Percentiles rank a stretch among this genome's conserved stretches.
Conservation (phyloP, 2,888 invertebrate genomes). For the Agrilus mali region DNA sequence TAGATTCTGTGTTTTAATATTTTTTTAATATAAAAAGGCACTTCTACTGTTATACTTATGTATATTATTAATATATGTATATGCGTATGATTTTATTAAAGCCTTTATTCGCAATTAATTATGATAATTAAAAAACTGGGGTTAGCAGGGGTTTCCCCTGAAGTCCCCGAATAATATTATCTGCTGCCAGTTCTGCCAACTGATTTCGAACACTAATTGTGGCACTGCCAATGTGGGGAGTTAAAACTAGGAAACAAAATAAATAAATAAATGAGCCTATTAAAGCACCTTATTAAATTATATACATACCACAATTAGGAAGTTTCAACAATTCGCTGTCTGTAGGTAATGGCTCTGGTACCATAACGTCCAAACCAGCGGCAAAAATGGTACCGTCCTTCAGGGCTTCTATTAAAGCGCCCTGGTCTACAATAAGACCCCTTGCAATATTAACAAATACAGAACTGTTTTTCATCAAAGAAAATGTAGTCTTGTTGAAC, state of each 20-base stretch:
- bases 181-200: conserved; percentile 67
- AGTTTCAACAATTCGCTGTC: conserved; percentile 66
- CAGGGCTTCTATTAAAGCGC: conserved; percentile 67
- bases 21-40: too few relatives aligned
- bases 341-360: conserved; percentile 77
- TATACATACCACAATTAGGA: conserved; percentile 63
- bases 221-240: conserved; percentile 83
- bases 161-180: conserved; percentile 66
- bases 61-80: too few relatives aligned
- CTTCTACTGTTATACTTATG: too few relatives aligned
- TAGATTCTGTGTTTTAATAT: too few relatives aligned
- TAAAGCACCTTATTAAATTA: neutral
- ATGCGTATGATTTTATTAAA: too few relatives aligned
- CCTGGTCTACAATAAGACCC: conserved; percentile 69
- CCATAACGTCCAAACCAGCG: conserved; percentile 85
- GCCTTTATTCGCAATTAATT: too few relatives aligned
- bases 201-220: conserved; percentile 59
- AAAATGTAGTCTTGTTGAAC: conserved; percentile 54
- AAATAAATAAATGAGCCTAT: too few relatives aligned
- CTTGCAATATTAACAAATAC: conserved; percentile 67
- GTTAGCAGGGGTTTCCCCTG: conserved; percentile 58
- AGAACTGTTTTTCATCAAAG: conserved; percentile 62
- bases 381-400: conserved; percentile 62
- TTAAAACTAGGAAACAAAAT: conserved; percentile 45
- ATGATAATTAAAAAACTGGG: conserved; percentile 33